Evolutionary conservation across 2,113 vertebrate genomes (phyloP).

Genomic region (Mohoua ochrocephala): DNA sequence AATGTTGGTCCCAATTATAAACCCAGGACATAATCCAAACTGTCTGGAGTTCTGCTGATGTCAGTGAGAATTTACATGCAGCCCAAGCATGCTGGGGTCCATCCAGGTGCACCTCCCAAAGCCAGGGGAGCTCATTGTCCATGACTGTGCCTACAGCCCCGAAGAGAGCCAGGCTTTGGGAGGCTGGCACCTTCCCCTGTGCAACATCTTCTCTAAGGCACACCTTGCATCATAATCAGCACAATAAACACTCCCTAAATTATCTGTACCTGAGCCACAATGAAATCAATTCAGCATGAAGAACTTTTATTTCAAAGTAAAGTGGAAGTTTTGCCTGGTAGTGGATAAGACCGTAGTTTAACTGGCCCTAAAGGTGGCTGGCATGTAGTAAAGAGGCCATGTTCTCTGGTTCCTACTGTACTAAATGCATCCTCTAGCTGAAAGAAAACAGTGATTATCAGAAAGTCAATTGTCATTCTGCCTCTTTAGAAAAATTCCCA

Average conservation of each 20-base stretch:
- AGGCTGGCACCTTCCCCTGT: background rate
- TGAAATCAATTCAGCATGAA: background rate
- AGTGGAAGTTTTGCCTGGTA: background rate
- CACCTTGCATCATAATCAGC: background rate
- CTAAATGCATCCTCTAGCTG: conserved; percentile 66
- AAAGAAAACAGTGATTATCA: conserved; percentile 79
- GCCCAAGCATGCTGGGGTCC: background rate
- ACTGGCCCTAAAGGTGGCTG: conserved; percentile 1
- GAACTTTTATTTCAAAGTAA: background rate
- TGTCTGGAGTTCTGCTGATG: background rate
- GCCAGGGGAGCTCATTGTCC: background rate
- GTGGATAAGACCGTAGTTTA: background rate
- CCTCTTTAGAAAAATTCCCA: conserved; percentile 81
- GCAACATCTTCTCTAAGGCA: background rate
- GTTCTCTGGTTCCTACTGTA: conserved; percentile 30
- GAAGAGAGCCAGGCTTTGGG: background rate
- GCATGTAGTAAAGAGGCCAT: background rate
- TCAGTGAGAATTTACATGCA: background rate
- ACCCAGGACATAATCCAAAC: background rate
- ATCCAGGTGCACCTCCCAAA: background rate
- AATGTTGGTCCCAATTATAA: background rate
- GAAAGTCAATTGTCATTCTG: conserved; percentile 81
- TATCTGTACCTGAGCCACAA: background rate
- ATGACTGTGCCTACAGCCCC: background rate
- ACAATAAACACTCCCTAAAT: background rate